A percentile compares a stretch with the other conserved stretches of the same genome.
Evolutionary conservation across 2,113 vertebrate species (phyloP).

Genomic region (Scytalopus superciliaris): DNA sequence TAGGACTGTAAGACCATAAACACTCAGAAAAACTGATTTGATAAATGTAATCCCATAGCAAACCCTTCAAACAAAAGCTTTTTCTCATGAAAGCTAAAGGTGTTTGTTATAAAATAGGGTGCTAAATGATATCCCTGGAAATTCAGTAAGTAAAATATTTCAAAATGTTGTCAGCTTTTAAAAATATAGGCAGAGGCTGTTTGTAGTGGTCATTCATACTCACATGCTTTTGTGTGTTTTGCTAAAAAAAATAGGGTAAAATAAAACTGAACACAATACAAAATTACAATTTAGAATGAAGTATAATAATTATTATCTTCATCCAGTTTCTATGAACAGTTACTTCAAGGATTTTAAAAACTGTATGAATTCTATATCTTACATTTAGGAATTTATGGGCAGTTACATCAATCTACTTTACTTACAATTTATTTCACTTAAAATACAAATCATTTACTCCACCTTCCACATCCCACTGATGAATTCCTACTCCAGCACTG

Average conservation of each 20-base stretch:
- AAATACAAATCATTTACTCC: not conserved
- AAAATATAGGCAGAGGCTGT: not conserved
- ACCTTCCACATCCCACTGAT: not conserved
- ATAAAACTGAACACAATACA: not conserved
- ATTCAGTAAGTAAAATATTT: not conserved
- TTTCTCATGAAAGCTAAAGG: not conserved
- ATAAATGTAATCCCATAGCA: not conserved
- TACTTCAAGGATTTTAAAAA: not conserved
- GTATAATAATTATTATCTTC: not conserved
- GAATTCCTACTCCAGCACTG: not conserved
- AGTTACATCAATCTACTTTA: not conserved
- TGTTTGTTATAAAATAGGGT: not conserved
- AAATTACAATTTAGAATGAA: not conserved
- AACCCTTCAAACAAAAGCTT: not conserved
- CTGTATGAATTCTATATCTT: not conserved
- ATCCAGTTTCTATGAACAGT: not conserved
- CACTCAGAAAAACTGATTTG: not conserved
- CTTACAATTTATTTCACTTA: not conserved
- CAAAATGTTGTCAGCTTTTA: not conserved
- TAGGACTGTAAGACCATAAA: not conserved
- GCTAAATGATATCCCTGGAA: not conserved
- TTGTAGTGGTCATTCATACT: not conserved
- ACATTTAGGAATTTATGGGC: not conserved
- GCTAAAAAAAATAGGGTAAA: not conserved
- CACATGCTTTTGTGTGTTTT: not conserved